Percentiles rank a stretch among this genome's conserved stretches.
phyloP scores from a whole-genome alignment of 2,888 invertebrate genomes.

The Chironomus riparius region DNA sequence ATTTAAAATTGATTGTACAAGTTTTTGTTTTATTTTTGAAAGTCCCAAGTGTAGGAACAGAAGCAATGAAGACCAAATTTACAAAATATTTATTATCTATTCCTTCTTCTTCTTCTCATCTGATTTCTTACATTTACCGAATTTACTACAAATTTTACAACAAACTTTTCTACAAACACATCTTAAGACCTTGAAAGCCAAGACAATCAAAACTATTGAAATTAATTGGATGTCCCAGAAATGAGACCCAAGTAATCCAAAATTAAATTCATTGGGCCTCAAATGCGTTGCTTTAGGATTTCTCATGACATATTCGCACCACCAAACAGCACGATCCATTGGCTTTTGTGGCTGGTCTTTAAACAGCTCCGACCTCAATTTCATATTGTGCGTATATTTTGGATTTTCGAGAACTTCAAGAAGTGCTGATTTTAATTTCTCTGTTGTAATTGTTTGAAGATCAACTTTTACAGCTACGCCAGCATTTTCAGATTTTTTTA shows the following conservation, averaged over 20 bases:
- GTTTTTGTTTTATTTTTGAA: too few relatives aligned
- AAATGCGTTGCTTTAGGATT: conserved; percentile 29
- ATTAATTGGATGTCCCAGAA: background rate
- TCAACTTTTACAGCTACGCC: conserved; percentile 3
- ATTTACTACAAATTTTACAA: background rate
- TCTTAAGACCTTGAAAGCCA: too few relatives aligned
- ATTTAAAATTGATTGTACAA: background rate
- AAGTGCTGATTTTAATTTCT: conserved; percentile 28
- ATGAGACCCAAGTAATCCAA: background rate
- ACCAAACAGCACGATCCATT: conserved; percentile 29
- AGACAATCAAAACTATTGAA: background rate
- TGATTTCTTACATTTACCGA: background rate
- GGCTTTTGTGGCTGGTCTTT: conserved; percentile 30
- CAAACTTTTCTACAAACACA: too few relatives aligned
- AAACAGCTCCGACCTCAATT: background rate
- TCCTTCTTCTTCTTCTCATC: background rate
- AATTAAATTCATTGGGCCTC: background rate
- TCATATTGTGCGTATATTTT: conserved; percentile 23
- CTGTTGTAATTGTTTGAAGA: conserved; percentile 7
- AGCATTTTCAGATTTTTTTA: background rate
- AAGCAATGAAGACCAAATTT: too few relatives aligned
- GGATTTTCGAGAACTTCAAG: conserved; percentile 29
- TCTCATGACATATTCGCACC: conserved; percentile 30
- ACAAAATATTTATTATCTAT: background rate
- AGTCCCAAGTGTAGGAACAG: too few relatives aligned